Base-by-base conservation (phyloP, 1,140 invertebrate genomes). In the Drosophila pectinifera region DNA sequence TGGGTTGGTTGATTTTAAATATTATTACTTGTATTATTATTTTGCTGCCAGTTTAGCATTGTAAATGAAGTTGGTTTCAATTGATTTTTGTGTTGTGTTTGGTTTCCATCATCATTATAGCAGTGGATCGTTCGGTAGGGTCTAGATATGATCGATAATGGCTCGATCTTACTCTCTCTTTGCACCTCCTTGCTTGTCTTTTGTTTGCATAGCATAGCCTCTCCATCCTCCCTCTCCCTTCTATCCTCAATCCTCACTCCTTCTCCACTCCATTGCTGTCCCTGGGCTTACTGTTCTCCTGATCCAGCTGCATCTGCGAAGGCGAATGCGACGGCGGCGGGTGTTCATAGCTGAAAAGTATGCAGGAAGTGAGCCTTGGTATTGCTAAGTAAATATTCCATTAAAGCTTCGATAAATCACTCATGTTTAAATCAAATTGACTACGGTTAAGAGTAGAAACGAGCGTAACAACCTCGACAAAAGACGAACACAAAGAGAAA, bases 1-100 rank as follows among this genome's bases (percentile, higher is more conserved):
- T 84, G 76, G 76, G 75, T 84, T 86, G 74, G 84, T 89, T 89
- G 84, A 24, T 49, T 62, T 63, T 18, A 72, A 28, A 34, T 26
- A 46, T 78, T 69, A 34, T 54, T 57, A 22, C 42, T 63, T 42
- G 26, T 18, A 51, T 48, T 13, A 39, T 53, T 64, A 24, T 65
- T 11, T 51, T 51, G 34, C 18, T 74, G 72, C 53, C 73, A 43
- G 45, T 61, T 73, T 78, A 65, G 67, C 65, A 73, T 73, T 78
- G 68, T 78, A 74, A 69, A 78, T 64, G 63, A 53, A 64, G 74
- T 78, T 72, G 42, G 62, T 41, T 70, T 75, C 34, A 57, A 45
- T 78, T 70, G 62, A 70, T 74, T 73, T 70, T 58, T 77, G 63
- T 67, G 53, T 63, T 78, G 51, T 62, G 24, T 57, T 54, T 65